Base-by-base conservation (phyloP, 2,113 vertebrate species). In the Amia ocellicauda region DNA sequence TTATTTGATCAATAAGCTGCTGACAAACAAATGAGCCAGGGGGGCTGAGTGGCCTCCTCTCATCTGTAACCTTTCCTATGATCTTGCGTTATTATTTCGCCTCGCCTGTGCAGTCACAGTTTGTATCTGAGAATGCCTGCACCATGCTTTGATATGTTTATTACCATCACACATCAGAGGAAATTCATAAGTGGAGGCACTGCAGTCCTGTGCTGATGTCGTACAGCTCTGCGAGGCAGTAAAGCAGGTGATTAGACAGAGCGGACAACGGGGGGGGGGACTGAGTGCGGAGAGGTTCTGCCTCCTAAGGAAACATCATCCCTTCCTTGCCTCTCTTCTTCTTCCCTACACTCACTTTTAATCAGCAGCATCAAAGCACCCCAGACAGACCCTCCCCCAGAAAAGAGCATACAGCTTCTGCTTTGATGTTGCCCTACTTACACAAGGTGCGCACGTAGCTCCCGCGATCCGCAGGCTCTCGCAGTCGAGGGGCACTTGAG, bases 401-500 rank as follows among this genome's bases (percentile, higher is more conserved):
- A 16, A 7, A 3, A 5, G 22, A n/a, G 7, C 2, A 16, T 14
- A 47, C 3, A 47, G 43, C 43, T 47, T 47, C 14, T 7, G 29
- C 47, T 63, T 63, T 63, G 31, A 63, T 62, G 49, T 42, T 49
- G 29, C 14, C 61, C 50, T 53, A 53, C 19, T 52, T 63, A 41
- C 16, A 24, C 26, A 49, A 51, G 47, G 43, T 62, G 28, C 28
- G 28, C 8, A 13, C 22, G 10, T 20, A 3, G 43, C 40, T 45
- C 17, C 56, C 13, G 3, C 13, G 16, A 4, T 7, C 22, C 4
- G 40, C 55, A 36, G 10, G 42, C 60, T 40, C 19, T 74, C 74
- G 74, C 69, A 66, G 65, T 70, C 71, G 52, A 16, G 17, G 57
- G 36, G 62, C 66, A 42, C 61, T 11, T 7, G 27, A 19, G 13